phyloP scores from a whole-genome alignment of 2,797 vertebrate species.

The Manis crassicaudata region DNA sequence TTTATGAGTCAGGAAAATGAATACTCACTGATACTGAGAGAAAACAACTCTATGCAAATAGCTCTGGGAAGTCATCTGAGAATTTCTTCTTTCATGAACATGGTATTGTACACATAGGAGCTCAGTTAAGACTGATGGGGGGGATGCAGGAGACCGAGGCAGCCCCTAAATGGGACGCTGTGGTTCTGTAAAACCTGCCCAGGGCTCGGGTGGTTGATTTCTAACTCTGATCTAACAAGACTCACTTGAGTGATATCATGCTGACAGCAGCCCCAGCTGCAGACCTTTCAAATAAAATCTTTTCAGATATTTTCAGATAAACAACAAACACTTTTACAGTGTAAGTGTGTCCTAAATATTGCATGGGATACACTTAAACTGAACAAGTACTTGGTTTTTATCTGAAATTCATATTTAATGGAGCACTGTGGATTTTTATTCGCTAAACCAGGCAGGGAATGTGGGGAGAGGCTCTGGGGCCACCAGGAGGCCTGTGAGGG shows the following conservation, averaged over 20 bases:
- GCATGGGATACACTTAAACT: background rate
- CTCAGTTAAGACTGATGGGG: background rate
- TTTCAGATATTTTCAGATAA: background rate
- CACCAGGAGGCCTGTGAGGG: background rate
- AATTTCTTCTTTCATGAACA: background rate
- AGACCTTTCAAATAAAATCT: background rate
- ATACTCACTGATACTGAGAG: background rate
- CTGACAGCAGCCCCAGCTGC: background rate
- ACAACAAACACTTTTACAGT: background rate
- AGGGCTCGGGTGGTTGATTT: rapidly evolving
- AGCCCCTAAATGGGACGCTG: background rate
- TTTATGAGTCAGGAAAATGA: background rate
- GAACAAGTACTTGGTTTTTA: background rate
- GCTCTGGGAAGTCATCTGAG: background rate
- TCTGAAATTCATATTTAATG: background rate
- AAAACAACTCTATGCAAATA: background rate
- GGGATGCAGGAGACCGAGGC: background rate
- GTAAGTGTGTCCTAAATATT: background rate
- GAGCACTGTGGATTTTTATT: background rate
- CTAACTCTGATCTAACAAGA: background rate
- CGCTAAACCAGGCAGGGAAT: background rate
- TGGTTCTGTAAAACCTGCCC: background rate
- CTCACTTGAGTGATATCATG: background rate
- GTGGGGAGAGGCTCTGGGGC: background rate
- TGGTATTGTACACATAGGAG: too few species aligned